Evolutionary conservation across 2,113 vertebrate genomes (phyloP).

Genomic region (Canis aureus): DNA sequence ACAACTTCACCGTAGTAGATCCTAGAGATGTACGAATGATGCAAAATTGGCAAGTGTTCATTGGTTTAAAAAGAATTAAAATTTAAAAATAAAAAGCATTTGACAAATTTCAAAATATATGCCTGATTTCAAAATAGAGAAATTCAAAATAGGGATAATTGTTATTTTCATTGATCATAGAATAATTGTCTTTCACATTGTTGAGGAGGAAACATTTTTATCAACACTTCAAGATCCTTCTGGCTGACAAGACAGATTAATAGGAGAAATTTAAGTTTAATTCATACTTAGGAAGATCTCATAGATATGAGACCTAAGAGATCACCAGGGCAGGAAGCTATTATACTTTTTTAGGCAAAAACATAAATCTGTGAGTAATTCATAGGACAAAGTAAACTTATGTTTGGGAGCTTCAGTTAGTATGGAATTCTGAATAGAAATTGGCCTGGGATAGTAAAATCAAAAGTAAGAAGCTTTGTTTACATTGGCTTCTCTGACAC

Average conservation of each 20-base stretch:
- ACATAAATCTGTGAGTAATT: neutral
- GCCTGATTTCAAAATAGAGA: neutral
- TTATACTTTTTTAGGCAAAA: neutral
- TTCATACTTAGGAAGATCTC: neutral
- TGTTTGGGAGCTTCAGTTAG: neutral
- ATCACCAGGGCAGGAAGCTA: neutral
- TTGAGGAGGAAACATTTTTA: neutral
- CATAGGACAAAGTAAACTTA: neutral
- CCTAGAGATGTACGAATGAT: neutral
- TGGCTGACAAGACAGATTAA: neutral
- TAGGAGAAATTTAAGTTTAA: neutral
- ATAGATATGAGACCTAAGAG: neutral
- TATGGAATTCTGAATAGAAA: neutral
- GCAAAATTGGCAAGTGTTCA: neutral
- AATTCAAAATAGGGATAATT: neutral
- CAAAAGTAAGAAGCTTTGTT: neutral
- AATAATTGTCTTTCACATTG: neutral
- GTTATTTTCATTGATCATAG: neutral
- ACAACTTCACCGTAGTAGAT: neutral
- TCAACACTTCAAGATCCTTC: neutral
- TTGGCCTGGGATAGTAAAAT: neutral
- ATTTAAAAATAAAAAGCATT: neutral
- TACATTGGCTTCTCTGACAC: neutral
- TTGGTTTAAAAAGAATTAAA: neutral
- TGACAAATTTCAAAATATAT: neutral